Conservation (phyloP, 2,888 invertebrate genomes). For the Diaperis boleti region DNA sequence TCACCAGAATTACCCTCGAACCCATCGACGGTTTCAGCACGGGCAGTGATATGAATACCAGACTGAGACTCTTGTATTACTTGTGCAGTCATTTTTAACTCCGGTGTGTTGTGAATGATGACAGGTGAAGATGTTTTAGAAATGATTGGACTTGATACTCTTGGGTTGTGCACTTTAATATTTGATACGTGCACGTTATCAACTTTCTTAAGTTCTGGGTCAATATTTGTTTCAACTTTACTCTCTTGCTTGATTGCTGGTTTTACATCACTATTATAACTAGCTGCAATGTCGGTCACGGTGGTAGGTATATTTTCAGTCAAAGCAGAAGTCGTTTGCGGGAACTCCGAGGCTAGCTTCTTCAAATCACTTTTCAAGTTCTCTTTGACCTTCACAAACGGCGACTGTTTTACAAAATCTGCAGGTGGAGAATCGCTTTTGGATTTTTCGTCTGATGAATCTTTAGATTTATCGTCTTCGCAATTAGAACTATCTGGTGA, state of each 20-base stretch:
- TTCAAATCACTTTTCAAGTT: neutral
- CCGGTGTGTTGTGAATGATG: slow-evolving; percentile 61
- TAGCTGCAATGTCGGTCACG: neutral
- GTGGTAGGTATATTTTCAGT: neutral
- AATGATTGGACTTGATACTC: slow-evolving; percentile 55
- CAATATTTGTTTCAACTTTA: slow-evolving; percentile 1
- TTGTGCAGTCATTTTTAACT: slow-evolving; percentile 65
- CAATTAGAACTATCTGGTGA: slow-evolving; percentile 70
- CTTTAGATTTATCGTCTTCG: slow-evolving; percentile 64
- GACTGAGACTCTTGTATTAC: slow-evolving; percentile 62
- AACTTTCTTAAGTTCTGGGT: neutral
- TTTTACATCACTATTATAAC: neutral
- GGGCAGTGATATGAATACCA: slow-evolving; percentile 58
- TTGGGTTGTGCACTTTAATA: slow-evolving; percentile 63
- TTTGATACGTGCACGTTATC: slow-evolving; percentile 61
- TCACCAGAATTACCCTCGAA: slow-evolving; percentile 71
- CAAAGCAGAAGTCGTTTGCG: neutral
- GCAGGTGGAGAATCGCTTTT: slow-evolving; percentile 52
- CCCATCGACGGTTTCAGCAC: slow-evolving; percentile 70
- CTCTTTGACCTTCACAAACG: slow-evolving; percentile 14
- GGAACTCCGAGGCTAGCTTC: neutral
- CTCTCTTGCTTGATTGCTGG: neutral
- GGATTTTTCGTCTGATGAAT: slow-evolving; percentile 57
- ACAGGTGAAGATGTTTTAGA: slow-evolving; percentile 57
- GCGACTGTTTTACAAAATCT: slow-evolving; percentile 48